These are phyloP conservation scores for Scartelaos histophorus DNA, from an alignment of 2,113 vertebrate genomes.

Conservation along the genomic window DNA sequence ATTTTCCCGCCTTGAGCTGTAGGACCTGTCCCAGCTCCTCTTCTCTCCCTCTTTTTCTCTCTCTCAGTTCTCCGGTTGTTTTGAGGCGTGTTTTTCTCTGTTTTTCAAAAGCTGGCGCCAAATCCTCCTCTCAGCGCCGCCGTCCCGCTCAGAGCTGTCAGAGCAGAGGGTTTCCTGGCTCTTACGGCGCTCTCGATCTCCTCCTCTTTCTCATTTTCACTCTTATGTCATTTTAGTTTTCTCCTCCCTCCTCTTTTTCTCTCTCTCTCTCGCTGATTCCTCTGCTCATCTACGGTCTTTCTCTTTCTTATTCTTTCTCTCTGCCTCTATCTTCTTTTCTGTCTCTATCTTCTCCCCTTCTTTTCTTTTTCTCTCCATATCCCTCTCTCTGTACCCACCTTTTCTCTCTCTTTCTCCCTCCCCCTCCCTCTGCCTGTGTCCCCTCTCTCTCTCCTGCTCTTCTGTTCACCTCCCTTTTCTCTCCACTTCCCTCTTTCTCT, in stretches of 20 bases:
- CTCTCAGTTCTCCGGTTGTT: constrained; percentile 16
- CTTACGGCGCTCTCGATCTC: constrained; percentile 15
- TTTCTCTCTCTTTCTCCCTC: neutral
- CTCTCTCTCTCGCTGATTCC: neutral
- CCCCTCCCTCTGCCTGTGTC: too few species aligned
- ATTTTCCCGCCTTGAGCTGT: too few species aligned
- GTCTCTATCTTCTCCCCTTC: too few species aligned
- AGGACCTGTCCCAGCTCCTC: neutral
- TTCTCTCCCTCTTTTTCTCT: constrained; percentile 6
- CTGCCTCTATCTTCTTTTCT: too few species aligned
- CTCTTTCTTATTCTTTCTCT: too few species aligned
- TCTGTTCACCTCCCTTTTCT: too few species aligned
- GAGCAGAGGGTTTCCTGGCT: constrained; percentile 49
- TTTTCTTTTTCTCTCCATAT: too few species aligned
- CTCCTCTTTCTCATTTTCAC: neutral
- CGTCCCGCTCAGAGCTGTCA: constrained; percentile 52
- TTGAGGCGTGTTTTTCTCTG: constrained; percentile 35
- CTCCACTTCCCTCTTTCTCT: too few species aligned
- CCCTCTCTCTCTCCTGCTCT: too few species aligned
- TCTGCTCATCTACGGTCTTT: too few species aligned
- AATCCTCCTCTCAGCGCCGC: constrained; percentile 46
- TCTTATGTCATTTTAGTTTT: neutral
- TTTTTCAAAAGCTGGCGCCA: constrained; percentile 72
- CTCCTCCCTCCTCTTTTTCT: neutral
- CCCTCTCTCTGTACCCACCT: too few species aligned